Base-by-base conservation (phyloP, 2,888 invertebrate genomes). In the Platycheirus rosarum region DNA sequence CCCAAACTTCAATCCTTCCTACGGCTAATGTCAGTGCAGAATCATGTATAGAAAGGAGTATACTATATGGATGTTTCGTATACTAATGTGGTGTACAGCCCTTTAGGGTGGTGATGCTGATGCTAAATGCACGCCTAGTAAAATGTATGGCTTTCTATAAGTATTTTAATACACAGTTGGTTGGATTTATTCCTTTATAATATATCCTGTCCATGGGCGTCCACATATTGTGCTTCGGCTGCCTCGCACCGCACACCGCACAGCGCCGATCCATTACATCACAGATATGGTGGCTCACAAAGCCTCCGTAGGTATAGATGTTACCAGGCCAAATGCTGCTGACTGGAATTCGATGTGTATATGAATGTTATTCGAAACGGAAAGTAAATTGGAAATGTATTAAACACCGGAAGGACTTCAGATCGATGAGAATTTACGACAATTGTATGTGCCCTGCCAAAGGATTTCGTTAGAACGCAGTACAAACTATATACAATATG, bases 341-440 rank as follows among this genome's bases (percentile, higher is more conserved):
- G 77, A 82, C 82, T 77, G 71, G 71, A 82, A 68, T 73, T 69
- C 77, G 57, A 69, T 76, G 69, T 77, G 69, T 78, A 66, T 66
- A 73, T 73, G 78, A 74, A 51, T 85, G 84, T 85, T 85, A 85
- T 84, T 84, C 60, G 85, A 85, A 84, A 63, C 87, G 88, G 88
- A 89, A 88, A 82, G 86, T 85, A 86, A 87, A 86, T 86, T 87
- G 90, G 90, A 89, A 88, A 87, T 87, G 87, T 87, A 89, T 89
- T 88, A 88, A 87, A 86, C 85, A 86, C 85, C 88, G 90, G 90
- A 90, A 89, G 78, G 84, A 87, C 87, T 88, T 87, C 74, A 74
- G 69, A 82, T 82, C 82, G 82, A 82, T 82, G 76, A 73, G 63
- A 82, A 82, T 82, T 82, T 82, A 82, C 71, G 77, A 53, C 71